Base-by-base conservation (phyloP, 2,797 vertebrate genomes). In the Percopsis omiscomaycus region DNA sequence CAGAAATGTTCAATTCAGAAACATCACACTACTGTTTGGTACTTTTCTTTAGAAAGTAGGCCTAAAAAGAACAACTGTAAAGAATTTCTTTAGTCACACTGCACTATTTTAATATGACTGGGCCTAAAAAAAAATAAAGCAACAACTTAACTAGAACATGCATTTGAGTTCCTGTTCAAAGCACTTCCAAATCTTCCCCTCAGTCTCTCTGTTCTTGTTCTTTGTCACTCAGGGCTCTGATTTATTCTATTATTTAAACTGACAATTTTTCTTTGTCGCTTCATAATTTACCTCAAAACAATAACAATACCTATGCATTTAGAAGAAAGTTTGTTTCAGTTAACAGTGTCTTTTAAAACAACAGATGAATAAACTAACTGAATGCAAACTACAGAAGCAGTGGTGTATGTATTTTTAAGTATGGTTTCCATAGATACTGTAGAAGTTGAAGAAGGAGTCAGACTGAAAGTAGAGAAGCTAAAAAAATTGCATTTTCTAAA, bases 381-480 rank as follows among this genome's bases (percentile, higher is more conserved):
- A 13, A 42, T 16, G 55, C 55, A 32, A 29, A 28, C 3, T 53
- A 53, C 12, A 27, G 27, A 53, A 28, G 15, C 11, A 28, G 51
- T 27, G 51, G 2, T 55, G 11, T 49, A 13, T 47, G 50, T n/a
- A 63, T 52, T 61, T 65, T 63, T 30, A 56, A 27, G 29, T 6
- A 11, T 12, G 3, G 8, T 66, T 47, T 61, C 27, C 15, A 59
- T 3, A 69, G 49, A 66, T 61, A 58, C 15, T 13, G 42, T 28
- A 13, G 3, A 27, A 46, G 28, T 2, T 12, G 14, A 9, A 53
- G 49, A 9, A 53, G 49, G 57, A 12, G 27, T 55, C 11, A 13
- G 50, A 46, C 14, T 2, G 4, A 49, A 45, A 14, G 5, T 8
- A 37, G 16, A 15, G 55, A 15, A 59, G 32, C 51, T 15, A 12